A percentile compares a stretch with the other conserved stretches of the same genome.
Conservation (phyloP, 2,888 invertebrate species). For the Andrena camellia region DNA sequence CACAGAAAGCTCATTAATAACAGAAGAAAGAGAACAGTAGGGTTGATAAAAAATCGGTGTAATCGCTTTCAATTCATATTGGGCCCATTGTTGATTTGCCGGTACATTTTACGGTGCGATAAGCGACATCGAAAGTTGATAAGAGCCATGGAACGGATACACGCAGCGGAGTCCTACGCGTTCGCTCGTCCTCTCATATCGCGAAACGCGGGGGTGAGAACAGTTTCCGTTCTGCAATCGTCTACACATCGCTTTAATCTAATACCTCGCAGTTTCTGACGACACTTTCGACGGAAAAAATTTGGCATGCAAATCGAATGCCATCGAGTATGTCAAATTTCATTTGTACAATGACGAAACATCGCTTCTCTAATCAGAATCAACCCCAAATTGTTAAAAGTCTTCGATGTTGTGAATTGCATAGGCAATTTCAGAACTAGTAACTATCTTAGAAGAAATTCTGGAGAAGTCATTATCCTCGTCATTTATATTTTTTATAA, state of each 20-base stretch:
- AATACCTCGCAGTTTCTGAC: constrained; percentile 36
- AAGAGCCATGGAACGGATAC: constrained; percentile 68
- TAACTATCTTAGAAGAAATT: no score
- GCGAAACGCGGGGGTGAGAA: constrained; percentile 68
- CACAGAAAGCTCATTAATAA: neutral
- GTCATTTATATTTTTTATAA: no score
- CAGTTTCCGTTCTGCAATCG: constrained; percentile 62
- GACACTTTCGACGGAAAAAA: neutral
- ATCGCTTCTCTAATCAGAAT: no score
- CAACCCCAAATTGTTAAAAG: no score
- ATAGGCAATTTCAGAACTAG: no score
- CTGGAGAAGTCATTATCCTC: no score
- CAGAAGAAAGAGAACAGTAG: neutral
- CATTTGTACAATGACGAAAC: neutral
- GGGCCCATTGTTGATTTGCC: constrained; percentile 60
- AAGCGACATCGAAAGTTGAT: constrained; percentile 61
- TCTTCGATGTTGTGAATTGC: no score
- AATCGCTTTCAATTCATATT: constrained; percentile 38
- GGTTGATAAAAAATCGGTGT: constrained; percentile 21
- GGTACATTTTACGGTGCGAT: constrained; percentile 60
- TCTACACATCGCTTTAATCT: constrained; percentile 42
- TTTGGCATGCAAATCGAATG: neutral
- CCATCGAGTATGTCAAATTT: neutral
- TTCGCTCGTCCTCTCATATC: constrained; percentile 64
- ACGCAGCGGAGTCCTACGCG: constrained; percentile 70